Conservation (phyloP, 2,113 vertebrate genomes). For the Rhodinocichla rosea region DNA sequence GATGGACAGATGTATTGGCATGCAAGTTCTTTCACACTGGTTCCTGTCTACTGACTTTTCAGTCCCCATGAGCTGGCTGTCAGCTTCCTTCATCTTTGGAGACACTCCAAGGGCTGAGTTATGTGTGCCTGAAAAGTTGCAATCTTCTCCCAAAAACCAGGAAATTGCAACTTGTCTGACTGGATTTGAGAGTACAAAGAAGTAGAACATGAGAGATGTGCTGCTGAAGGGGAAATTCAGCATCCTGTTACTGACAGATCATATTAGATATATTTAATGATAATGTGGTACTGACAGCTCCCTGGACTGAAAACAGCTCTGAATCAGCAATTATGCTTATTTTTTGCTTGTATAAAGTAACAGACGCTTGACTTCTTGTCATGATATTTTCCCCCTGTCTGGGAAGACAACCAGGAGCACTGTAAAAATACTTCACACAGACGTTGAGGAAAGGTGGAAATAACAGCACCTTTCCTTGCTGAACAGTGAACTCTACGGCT, state of each 20-base stretch:
- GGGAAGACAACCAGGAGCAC: background rate
- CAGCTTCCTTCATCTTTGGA: background rate
- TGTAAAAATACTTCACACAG: background rate
- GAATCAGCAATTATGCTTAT: background rate
- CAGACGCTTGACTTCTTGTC: background rate
- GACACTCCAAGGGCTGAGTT: background rate
- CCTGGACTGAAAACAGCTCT: background rate
- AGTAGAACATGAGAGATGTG: background rate
- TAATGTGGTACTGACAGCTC: background rate
- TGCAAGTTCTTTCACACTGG: background rate
- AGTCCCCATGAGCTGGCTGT: background rate
- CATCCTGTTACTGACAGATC: slow-evolving; percentile 13
- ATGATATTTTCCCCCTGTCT: background rate
- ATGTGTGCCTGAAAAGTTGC: background rate
- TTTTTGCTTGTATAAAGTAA: background rate
- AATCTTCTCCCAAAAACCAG: background rate
- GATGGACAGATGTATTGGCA: background rate
- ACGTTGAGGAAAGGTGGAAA: background rate
- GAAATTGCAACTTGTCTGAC: background rate
- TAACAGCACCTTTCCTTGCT: background rate
- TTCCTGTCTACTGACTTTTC: background rate
- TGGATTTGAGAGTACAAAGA: background rate
- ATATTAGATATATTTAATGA: background rate
- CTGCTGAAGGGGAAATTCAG: slow-evolving; percentile 2
- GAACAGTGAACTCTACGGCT: background rate